Percentiles rank a stretch among this genome's conserved stretches.
Evolutionary conservation across 2,888 invertebrate genomes (phyloP).

Genomic region (Copidosoma aretas): DNA sequence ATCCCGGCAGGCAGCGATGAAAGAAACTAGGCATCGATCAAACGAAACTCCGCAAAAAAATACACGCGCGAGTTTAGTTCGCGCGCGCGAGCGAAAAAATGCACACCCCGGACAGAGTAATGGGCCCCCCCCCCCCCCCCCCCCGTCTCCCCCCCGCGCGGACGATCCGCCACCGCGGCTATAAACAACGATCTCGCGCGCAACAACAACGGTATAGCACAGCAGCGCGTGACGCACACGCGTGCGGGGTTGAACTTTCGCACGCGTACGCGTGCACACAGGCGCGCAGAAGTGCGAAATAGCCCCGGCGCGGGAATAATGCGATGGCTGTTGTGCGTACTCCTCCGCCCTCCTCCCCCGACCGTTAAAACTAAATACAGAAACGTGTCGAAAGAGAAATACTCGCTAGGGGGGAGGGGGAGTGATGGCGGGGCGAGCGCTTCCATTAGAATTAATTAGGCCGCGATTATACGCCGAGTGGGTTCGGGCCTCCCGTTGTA

Average conservation of each 20-base stretch:
- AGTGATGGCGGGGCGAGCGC: slow-evolving; percentile 16
- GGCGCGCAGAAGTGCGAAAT: slow-evolving; percentile 3
- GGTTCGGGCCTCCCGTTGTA: neutral
- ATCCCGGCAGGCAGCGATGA: too few relatives aligned
- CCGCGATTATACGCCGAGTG: slow-evolving; percentile 17
- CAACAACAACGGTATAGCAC: too few relatives aligned
- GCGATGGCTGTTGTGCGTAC: slow-evolving; percentile 2
- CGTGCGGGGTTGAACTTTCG: too few relatives aligned
- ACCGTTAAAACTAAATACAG: neutral
- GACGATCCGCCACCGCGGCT: too few relatives aligned
- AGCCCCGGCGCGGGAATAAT: neutral
- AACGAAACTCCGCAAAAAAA: too few relatives aligned
- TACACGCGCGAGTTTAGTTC: too few relatives aligned
- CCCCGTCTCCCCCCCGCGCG: neutral
- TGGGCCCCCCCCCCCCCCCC: neutral
- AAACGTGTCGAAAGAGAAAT: slow-evolving; percentile 3
- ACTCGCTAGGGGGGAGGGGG: slow-evolving; percentile 33
- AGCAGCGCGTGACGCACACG: too few relatives aligned
- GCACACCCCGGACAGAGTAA: too few relatives aligned
- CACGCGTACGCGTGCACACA: too few relatives aligned
- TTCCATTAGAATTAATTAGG: slow-evolving; percentile 33
- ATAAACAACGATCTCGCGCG: too few relatives aligned
- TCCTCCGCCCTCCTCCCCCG: neutral
- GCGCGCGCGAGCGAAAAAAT: too few relatives aligned
- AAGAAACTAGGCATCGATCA: too few relatives aligned